Evolutionary conservation across 2,113 vertebrate species (phyloP), one percentile per base, ranked within the genome.

Genomic region (Agapornis roseicollis): DNA sequence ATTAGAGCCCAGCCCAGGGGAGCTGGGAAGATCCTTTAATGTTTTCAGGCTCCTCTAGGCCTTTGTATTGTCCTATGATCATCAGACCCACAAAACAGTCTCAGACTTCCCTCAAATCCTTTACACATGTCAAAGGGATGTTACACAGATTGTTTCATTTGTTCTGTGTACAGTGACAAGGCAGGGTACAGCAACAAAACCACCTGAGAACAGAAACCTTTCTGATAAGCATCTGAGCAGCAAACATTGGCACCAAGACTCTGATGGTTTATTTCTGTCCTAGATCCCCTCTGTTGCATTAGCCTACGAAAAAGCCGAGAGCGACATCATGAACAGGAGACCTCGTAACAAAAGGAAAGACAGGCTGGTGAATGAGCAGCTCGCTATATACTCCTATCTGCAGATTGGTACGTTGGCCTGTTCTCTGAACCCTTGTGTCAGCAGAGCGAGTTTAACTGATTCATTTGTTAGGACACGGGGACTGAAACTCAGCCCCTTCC

Each of bases 231-330:
- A 44, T 7, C 27, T 0, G 0, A 22, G 15, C 44, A 87, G 23
- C 7, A 12, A 25, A n/a, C 0, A 13, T 14, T 60, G 28, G 9
- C 23, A 25, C 20, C 50, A 22, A 33, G 71, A 6, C 60, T 12
- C 91, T 91, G 53, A 93, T 2, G 7, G 63, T 53, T 47, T 49
- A 17, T 68, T 47, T 92, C 41, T 68, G 8, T 65, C 87, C 60
- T 44, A 98, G 98, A 98, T 98, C 63, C 98, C 98, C n/a, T 98
- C 98, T 17, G 97, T 98, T 6, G 97, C 98, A 1, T 41, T 98
- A 90, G 98, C 98, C 35, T 98, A 98, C 0, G 98, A 98, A 72
- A 98, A 98, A 94, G 98, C 98, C 5, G 98, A 98, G 92, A 98
- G 98, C 0, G 98, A 98, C 79, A 98, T 98, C 10, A 98, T 98